Evolutionary conservation across 2,797 vertebrate genomes (phyloP).

Genomic region (Crocodylus rhombifer): DNA sequence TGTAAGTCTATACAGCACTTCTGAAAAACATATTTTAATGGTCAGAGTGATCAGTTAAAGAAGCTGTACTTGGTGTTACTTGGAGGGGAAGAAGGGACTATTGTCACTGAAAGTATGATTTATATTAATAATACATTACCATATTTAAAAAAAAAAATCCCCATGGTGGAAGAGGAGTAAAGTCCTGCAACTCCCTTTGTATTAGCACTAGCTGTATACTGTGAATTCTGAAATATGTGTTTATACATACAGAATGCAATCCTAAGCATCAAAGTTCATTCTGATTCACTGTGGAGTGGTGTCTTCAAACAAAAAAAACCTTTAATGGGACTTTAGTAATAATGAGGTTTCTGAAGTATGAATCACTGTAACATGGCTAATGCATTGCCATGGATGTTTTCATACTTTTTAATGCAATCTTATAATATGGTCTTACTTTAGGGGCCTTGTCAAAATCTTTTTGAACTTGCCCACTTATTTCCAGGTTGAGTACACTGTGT

Average conservation of each 20-base stretch:
- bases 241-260: background rate
- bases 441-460: background rate
- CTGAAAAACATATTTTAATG: background rate
- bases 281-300: background rate
- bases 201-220: background rate
- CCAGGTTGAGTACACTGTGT: background rate
- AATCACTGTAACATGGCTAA: background rate
- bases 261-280: background rate
- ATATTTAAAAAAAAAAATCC: too few relatives aligned
- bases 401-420: fast-evolving
- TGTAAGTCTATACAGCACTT: background rate
- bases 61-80: background rate
- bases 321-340: background rate
- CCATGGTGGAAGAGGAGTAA: background rate
- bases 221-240: conserved; percentile 1
- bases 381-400: background rate
- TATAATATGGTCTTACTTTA: background rate
- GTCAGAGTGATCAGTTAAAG: background rate
- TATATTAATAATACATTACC: background rate
- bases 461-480: background rate
- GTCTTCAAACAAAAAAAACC: background rate
- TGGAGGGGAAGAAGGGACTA: too few relatives aligned
- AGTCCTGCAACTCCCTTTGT: background rate
- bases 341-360: background rate
- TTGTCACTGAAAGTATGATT: background rate